Evolutionary conservation across 2,113 vertebrate genomes (phyloP).

Genomic region (Melanostigma gelatinosum): DNA sequence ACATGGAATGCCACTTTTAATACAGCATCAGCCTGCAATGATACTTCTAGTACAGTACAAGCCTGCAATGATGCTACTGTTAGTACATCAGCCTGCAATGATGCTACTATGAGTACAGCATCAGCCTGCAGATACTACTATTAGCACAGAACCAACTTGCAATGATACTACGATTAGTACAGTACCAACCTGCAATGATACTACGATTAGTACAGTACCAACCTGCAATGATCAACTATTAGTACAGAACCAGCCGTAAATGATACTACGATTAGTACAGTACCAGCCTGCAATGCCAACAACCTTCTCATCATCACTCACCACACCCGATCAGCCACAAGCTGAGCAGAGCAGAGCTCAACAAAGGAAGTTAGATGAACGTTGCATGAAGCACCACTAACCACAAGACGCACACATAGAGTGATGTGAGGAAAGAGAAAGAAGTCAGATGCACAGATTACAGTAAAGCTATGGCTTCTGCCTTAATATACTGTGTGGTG

Average conservation of each 20-base stretch:
- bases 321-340: constrained; percentile 41
- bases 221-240: background rate
- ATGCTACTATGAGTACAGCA: too few species aligned
- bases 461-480: constrained; percentile 16
- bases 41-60: background rate
- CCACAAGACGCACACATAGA: constrained; percentile 23
- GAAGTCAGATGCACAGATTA: constrained; percentile 65
- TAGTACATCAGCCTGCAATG: too few species aligned
- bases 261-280: background rate
- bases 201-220: too few species aligned
- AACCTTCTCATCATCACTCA: constrained; percentile 23
- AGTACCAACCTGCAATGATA: too few species aligned
- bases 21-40: too few species aligned
- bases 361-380: constrained; percentile 43
- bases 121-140: too few species aligned
- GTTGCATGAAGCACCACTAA: background rate
- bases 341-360: background rate
- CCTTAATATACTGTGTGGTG: constrained; percentile 6
- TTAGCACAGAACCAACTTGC: too few species aligned
- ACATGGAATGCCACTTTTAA: too few species aligned
- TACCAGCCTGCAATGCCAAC: background rate
- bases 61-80: background rate
- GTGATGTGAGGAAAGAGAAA: background rate
- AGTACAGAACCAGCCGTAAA: background rate
- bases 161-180: too few species aligned